phyloP scores from a whole-genome alignment of 2,797 vertebrate species.

The Distichodus sexfasciatus region DNA sequence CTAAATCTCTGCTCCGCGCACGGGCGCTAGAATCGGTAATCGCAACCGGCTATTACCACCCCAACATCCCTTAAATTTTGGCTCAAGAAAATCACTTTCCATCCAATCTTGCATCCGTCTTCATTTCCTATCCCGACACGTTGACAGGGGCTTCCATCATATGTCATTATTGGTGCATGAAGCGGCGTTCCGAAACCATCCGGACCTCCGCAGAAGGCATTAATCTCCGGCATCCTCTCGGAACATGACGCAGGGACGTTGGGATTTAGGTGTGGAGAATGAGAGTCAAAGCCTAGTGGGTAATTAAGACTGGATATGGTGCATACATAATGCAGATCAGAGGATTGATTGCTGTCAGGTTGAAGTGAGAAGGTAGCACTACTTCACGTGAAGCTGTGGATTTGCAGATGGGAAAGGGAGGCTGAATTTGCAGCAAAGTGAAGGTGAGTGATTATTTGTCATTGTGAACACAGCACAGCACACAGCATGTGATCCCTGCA shows the following conservation, averaged over 20 bases:
- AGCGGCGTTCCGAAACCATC: constrained; percentile 73
- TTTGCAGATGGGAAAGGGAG: not conserved
- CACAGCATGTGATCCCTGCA: too few relatives aligned
- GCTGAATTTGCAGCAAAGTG: not conserved
- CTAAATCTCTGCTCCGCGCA: constrained; percentile 9
- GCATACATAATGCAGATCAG: constrained; percentile 54
- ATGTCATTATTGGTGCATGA: constrained; percentile 80
- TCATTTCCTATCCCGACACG: constrained; percentile 71
- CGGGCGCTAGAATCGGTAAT: constrained; percentile 56
- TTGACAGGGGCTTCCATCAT: constrained; percentile 81
- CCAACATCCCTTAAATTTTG: constrained; percentile 66
- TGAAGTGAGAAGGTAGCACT: constrained; percentile 23
- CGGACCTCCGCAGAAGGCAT: constrained; percentile 70
- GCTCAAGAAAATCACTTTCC: constrained; percentile 74
- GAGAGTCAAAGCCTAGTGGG: constrained; percentile 42
- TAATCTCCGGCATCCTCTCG: constrained; percentile 63
- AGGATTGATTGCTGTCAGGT: constrained; percentile 53
- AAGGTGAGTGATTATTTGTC: too few relatives aligned
- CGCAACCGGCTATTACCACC: constrained; percentile 63
- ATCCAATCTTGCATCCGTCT: constrained; percentile 74
- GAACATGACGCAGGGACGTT: constrained; percentile 38
- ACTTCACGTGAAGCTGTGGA: not conserved
- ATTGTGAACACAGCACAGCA: too few relatives aligned
- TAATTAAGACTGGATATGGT: constrained; percentile 66
- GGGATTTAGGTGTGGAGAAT: constrained; percentile 56